Base-by-base conservation (phyloP, 35 echinoderm and acorn worm genomes). In the Heliocidaris tuberculata region DNA sequence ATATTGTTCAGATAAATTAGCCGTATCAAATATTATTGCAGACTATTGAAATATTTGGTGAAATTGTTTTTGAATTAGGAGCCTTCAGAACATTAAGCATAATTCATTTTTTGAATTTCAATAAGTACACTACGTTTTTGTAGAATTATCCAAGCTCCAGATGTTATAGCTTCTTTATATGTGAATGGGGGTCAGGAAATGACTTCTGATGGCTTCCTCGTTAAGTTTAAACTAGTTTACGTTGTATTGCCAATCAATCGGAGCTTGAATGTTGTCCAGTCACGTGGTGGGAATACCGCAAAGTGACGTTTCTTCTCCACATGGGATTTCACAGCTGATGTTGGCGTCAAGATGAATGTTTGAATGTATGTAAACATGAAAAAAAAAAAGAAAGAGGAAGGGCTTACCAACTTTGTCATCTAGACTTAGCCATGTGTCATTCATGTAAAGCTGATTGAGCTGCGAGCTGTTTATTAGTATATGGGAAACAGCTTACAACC, bases 151-250 rank as follows among this genome's bases (percentile, higher is more conserved):
- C 27, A 17, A 6, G 21, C 65, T 0, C 65, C 21, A 78, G 65
- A 78, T 78, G 19, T 27, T 7, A n/a, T 19, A 27, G n/a, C 27
- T 78, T 24, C 17, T 78, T 8, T 42, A 42, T 42, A 78, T 78
- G 21, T 29, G 65, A 78, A 78, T 27, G 65, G 15, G 65, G 65
- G 21, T n/a, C 65, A 24, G 65, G 65, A 78, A 78, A 78, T 78
- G 8, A 27, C 19, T 78, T 78, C 21, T n/a, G 27, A 78, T 78
- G 65, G 27, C 21, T 29, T n/a, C 65, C 6, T 78, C 65, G 35
- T 27, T 78, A n/a, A 78, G 65, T 78, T 60, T 78, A 78, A 78
- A 78, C 65, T 78, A 78, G 65, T 78, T 78, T 78, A 78, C 65
- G 27, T 78, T 78, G 17, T n/a, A n/a, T 21, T 78, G 65, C 21